phyloP scores from a whole-genome alignment of 2,113 vertebrate genomes.

The Glareola pratincola region DNA sequence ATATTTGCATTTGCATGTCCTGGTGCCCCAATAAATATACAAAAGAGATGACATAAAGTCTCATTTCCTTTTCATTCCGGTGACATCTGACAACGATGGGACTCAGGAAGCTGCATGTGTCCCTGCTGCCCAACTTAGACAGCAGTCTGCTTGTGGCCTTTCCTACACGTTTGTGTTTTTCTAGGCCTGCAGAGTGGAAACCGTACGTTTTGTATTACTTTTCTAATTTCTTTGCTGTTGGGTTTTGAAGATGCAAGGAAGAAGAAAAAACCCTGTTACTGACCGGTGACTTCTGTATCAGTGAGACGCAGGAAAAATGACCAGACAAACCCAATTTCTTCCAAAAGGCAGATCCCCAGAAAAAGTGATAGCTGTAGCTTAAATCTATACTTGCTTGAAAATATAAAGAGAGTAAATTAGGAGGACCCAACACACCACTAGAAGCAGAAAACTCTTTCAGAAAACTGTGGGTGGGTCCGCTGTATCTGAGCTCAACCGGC shows the following conservation, averaged over 20 bases:
- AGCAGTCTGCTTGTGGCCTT: neutral
- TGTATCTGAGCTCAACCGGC: neutral
- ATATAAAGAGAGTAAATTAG: neutral
- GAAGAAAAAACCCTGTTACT: neutral
- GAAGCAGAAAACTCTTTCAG: neutral
- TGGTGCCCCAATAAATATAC: slow-evolving; percentile 22
- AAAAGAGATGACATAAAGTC: slow-evolving; percentile 2
- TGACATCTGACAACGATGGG: neutral
- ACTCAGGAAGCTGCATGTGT: neutral
- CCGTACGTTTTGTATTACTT: neutral
- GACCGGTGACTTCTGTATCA: neutral
- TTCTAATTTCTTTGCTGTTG: neutral
- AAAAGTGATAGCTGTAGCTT: neutral
- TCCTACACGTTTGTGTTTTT: neutral
- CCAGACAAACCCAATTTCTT: neutral
- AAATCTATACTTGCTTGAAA: neutral
- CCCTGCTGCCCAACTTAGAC: neutral
- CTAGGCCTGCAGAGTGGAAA: neutral
- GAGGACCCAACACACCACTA: neutral
- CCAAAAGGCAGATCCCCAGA: neutral
- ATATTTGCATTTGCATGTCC: slow-evolving; percentile 62
- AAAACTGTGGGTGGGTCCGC: neutral
- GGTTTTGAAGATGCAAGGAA: neutral
- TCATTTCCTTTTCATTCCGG: neutral
- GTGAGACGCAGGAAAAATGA: neutral